A percentile compares a stretch with the other conserved stretches of the same genome.
Evolutionary conservation across 2,888 invertebrate genomes (phyloP).

Genomic region (Biston stratarius): DNA sequence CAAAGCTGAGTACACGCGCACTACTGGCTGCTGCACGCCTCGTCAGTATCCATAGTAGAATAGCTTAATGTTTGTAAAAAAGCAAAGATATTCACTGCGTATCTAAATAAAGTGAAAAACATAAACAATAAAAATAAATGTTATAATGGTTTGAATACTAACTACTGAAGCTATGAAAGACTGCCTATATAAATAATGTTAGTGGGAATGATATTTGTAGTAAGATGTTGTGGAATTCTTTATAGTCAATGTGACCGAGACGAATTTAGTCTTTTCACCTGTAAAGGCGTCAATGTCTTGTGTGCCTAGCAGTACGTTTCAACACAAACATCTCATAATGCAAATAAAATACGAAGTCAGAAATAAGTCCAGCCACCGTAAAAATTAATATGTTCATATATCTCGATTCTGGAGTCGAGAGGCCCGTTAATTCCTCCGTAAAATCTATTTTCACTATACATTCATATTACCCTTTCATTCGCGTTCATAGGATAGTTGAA

Average conservation of each 20-base stretch:
- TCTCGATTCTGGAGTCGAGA: slow-evolving; percentile 12
- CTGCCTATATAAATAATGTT: slow-evolving; percentile 16
- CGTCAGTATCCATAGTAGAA: too few relatives aligned
- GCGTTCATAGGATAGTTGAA: slow-evolving; percentile 14
- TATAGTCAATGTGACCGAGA: slow-evolving; percentile 36
- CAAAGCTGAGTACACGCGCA: too few relatives aligned
- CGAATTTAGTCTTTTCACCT: slow-evolving; percentile 19
- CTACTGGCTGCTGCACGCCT: too few relatives aligned
- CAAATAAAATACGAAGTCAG: background rate
- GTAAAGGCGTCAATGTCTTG: slow-evolving; percentile 17
- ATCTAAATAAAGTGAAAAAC: slow-evolving; percentile 2
- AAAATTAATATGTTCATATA: slow-evolving; percentile 2
- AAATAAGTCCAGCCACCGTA: background rate
- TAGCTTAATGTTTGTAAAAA: background rate
- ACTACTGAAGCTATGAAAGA: background rate
- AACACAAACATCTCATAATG: slow-evolving; percentile 2
- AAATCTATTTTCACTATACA: slow-evolving; percentile 23
- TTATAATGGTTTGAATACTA: background rate
- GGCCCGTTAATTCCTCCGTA: slow-evolving; percentile 17
- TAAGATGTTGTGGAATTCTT: slow-evolving; percentile 13
- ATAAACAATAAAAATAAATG: slow-evolving; percentile 5
- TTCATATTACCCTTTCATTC: slow-evolving; percentile 18
- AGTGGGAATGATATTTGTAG: slow-evolving; percentile 8
- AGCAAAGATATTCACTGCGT: slow-evolving; percentile 1
- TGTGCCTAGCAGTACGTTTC: background rate